Evolutionary conservation across 2,888 invertebrate genomes (phyloP).

Genomic region (Pterostichus madidus): DNA sequence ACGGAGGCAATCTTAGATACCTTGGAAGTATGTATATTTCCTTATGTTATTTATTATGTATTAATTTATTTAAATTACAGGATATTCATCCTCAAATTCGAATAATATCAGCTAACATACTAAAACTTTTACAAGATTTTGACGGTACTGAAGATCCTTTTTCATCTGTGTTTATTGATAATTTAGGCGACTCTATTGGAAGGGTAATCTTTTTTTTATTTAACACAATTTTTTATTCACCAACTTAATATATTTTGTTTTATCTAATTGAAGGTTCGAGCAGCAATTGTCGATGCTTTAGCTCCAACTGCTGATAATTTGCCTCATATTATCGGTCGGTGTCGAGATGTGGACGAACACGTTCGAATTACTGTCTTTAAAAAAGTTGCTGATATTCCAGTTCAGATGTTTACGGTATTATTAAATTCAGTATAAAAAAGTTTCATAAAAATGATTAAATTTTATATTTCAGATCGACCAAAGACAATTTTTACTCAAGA

Average conservation of each 20-base stretch:
- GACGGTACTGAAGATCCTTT: conserved; percentile 9
- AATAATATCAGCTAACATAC: conserved; percentile 28
- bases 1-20: conserved; percentile 10
- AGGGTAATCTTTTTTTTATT: conserved; percentile 36
- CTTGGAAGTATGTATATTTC: conserved; percentile 40
- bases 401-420: conserved; percentile 40
- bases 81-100: conserved; percentile 49
- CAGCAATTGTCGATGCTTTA: conserved; percentile 31
- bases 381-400: conserved; percentile 48
- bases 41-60: not conserved
- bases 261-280: conserved; percentile 26
- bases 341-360: conserved; percentile 47
- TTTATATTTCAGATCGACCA: conserved; percentile 52
- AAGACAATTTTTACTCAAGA: conserved; percentile 49
- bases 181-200: conserved; percentile 18
- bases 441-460: not conserved
- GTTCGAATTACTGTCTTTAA: conserved; percentile 47
- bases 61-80: conserved; percentile 41
- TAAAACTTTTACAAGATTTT: conserved; percentile 26
- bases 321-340: conserved; percentile 20
- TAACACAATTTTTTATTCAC: not conserved
- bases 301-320: conserved; percentile 7
- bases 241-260: too few relatives aligned
- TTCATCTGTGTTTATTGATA: conserved; percentile 20
- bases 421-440: not conserved